phyloP scores from a whole-genome alignment of 2,797 vertebrate genomes.

The Darevskia nairensis region DNA sequence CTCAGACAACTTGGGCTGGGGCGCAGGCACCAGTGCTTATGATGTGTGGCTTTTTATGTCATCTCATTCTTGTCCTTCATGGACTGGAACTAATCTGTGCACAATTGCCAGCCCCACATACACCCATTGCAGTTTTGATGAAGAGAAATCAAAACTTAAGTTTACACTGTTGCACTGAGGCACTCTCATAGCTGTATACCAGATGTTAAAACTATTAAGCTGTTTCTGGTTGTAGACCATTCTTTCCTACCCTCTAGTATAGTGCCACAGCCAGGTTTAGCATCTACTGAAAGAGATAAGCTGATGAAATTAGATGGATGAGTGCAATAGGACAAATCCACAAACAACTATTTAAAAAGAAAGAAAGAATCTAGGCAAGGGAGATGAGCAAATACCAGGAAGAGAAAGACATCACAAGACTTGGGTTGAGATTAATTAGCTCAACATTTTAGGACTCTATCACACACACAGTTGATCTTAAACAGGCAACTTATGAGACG shows the following conservation, averaged over 20 bases:
- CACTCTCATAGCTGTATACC: not conserved
- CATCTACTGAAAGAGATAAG: not conserved
- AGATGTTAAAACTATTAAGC: not conserved
- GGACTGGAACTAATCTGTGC: not conserved
- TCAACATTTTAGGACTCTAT: not conserved
- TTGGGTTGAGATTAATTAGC: not conserved
- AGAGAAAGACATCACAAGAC: not conserved
- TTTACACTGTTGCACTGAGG: not conserved
- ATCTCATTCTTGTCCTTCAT: not conserved
- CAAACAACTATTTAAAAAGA: not conserved
- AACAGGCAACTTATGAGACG: not conserved
- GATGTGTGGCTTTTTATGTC: not conserved
- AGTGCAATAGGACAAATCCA: too few species aligned
- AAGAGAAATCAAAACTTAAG: not conserved
- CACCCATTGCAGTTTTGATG: not conserved
- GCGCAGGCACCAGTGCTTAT: not conserved
- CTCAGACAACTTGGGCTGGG: not conserved
- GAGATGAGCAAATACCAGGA: too few species aligned
- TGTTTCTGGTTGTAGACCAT: not conserved
- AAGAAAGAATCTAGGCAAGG: not conserved
- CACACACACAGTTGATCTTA: not conserved
- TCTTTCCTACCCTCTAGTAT: not conserved
- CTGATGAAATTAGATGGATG: not conserved
- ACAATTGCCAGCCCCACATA: not conserved
- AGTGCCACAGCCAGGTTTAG: not conserved